Base-by-base conservation (phyloP, 2,888 invertebrate species). In the Conistra vaccinii region DNA sequence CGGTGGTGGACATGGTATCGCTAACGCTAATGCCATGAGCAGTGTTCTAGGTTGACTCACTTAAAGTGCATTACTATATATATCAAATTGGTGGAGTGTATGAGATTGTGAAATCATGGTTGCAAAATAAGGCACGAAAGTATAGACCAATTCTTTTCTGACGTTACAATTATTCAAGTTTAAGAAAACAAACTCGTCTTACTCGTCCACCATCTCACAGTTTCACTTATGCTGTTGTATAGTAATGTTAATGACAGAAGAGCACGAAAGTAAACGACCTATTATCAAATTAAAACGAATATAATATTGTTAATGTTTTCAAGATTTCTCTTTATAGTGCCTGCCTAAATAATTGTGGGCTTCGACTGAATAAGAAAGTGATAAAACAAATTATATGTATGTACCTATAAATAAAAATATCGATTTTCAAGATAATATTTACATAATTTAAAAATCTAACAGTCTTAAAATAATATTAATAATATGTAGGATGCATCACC, bases 251-350 rank as follows among this genome's bases (percentile, higher is more conserved):
- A 48, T n/a, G 5, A 66, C 10, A 14, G 14, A 42, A 42, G 14
- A 42, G 42, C 42, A 66, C 6, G 6, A 6, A 51, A 17, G n/a
- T 32, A 48, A 17, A 17, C 2, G 17, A 66, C n/a, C n/a, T n/a
- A 51, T 10, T 23, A 17, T 6, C 10, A 51, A 66, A 67, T 9
- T 23, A 17, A 17, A 39, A 51, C 10, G 23, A 39, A 48, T 35
- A 26, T 26, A 70, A 26, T 26, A 17, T 45, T 66, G 5, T 73
- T 29, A 26, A 42, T 48, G 1, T 51, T 65, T 51, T 60, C 42
- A 75, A 42, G 76, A 75, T 60, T 66, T 60, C 32, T 63, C 20
- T 35, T 26, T 58, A 39, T 29, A 14, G 5, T 45, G 14, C 6
- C 42, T 23, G 17, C 32, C 9, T 29, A 70, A 14, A 29, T 70